Evolutionary conservation across 2,113 vertebrate species (phyloP).

Genomic region (Sceloporus tristichus): DNA sequence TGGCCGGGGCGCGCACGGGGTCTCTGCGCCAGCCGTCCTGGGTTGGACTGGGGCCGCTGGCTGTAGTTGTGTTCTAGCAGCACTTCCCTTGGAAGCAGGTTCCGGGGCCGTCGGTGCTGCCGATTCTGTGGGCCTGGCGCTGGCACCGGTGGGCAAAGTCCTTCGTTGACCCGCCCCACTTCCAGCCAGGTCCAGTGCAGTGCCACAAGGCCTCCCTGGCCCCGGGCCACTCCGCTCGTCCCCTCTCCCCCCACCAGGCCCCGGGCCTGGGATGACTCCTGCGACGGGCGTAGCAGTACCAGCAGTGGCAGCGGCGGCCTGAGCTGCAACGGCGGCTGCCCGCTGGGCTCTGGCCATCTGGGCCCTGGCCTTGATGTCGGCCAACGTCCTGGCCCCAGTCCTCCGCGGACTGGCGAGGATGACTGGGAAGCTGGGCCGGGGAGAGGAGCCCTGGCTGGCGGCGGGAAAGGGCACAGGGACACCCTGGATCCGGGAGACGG

Average conservation of each 20-base stretch:
- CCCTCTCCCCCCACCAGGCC: conserved; percentile 72
- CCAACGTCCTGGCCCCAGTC: conserved; percentile 93
- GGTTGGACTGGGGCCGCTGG: conserved; percentile 66
- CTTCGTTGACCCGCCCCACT: conserved; percentile 80
- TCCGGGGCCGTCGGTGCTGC: conserved; percentile 52
- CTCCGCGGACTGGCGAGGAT: conserved; percentile 86
- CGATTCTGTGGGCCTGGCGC: conserved; percentile 46
- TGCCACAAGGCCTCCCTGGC: conserved; percentile 33
- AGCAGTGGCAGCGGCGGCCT: conserved; percentile 63
- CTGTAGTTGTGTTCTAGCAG: conserved; percentile 84
- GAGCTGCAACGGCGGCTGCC: conserved; percentile 83
- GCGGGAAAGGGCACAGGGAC: conserved; percentile 83
- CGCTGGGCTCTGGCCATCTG: conserved; percentile 92
- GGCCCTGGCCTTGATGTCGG: conserved; percentile 97
- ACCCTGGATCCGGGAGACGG: conserved; percentile 84
- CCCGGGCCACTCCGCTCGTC: conserved; percentile 60
- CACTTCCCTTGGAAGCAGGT: conserved; percentile 63
- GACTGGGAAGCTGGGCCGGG: conserved; percentile 83
- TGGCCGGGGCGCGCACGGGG: conserved; percentile 59
- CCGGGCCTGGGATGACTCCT: conserved; percentile 83
- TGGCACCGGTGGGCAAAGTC: conserved; percentile 64
- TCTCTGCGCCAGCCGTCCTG: conserved; percentile 50
- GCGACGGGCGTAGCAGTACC: conserved; percentile 73
- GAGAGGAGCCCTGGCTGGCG: conserved; percentile 87
- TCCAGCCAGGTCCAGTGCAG: conserved; percentile 79